A percentile compares a stretch with the other conserved stretches of the same genome.
Evolutionary conservation across 1,140 invertebrate genomes (phyloP).

Genomic region (Eumeta japonica): DNA sequence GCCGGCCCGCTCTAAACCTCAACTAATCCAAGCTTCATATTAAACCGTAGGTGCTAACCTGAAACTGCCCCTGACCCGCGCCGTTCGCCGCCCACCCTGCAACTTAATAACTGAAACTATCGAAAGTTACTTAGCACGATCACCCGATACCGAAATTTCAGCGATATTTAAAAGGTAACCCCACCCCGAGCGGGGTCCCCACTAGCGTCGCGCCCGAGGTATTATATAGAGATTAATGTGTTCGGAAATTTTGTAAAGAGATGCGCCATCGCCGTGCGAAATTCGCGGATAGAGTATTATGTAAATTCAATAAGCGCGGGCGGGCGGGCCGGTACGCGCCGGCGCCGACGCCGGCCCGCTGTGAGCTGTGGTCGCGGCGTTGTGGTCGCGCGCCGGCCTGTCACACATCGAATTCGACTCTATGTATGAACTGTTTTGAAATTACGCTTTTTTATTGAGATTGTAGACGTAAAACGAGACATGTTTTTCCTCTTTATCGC

Average conservation of each 20-base stretch:
- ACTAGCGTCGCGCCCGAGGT: constrained; percentile 10
- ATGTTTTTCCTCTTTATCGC: no score
- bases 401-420: constrained; percentile 15
- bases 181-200: constrained; percentile 19
- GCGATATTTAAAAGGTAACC: constrained; percentile 28
- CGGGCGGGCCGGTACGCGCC: no score
- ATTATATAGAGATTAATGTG: constrained; percentile 42
- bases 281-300: constrained; percentile 28
- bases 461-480: no score
- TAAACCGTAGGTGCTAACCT: constrained; percentile 49
- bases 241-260: constrained; percentile 34
- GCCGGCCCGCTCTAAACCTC: constrained; percentile 32
- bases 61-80: constrained; percentile 23
- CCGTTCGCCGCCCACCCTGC: constrained; percentile 3
- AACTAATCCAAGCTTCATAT: constrained; percentile 47
- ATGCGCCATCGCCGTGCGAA: constrained; percentile 20
- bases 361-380: no score
- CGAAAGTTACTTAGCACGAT: constrained; percentile 47
- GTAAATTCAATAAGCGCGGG: constrained; percentile 39
- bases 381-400: no score
- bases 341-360: no score
- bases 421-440: no score
- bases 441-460: no score
- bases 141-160: constrained; percentile 23
- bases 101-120: constrained; percentile 41